A percentile compares a stretch with the other conserved stretches of the same genome.
phyloP scores from a whole-genome alignment of 2,797 vertebrate genomes.

The Zalophus californianus region DNA sequence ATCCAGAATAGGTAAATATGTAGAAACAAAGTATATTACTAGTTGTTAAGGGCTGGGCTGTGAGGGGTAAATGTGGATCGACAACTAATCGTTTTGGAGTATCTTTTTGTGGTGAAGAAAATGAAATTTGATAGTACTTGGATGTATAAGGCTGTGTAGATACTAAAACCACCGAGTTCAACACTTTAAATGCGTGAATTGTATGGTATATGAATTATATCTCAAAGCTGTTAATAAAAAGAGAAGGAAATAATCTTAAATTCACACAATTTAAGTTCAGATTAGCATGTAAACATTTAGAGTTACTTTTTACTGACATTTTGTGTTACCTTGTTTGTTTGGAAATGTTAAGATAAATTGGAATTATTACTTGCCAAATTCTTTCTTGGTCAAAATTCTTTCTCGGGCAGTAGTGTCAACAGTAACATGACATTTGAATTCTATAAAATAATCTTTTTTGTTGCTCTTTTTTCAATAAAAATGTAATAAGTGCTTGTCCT shows the following conservation, averaged over 20 bases:
- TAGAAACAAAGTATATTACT: neutral
- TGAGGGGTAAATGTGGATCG: neutral
- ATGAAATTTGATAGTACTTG: neutral
- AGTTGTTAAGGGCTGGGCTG: neutral
- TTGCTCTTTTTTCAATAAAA: neutral
- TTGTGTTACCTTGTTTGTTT: constrained; percentile 5
- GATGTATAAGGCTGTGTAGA: neutral
- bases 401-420: neutral
- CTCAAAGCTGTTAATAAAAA: constrained; percentile 9
- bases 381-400: constrained; percentile 26
- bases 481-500: neutral
- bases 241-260: neutral
- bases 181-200: neutral
- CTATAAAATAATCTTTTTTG: constrained; percentile 41
- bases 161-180: neutral
- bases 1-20: neutral
- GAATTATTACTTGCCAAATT: constrained; percentile 18
- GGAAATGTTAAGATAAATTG: constrained; percentile 38
- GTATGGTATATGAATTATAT: neutral
- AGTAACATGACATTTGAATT: neutral
- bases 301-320: neutral
- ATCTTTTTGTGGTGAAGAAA: neutral
- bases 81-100: neutral
- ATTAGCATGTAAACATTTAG: neutral
- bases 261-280: neutral